Conservation (phyloP, 2,797 vertebrate species). For the Xenopus petersii region DNA sequence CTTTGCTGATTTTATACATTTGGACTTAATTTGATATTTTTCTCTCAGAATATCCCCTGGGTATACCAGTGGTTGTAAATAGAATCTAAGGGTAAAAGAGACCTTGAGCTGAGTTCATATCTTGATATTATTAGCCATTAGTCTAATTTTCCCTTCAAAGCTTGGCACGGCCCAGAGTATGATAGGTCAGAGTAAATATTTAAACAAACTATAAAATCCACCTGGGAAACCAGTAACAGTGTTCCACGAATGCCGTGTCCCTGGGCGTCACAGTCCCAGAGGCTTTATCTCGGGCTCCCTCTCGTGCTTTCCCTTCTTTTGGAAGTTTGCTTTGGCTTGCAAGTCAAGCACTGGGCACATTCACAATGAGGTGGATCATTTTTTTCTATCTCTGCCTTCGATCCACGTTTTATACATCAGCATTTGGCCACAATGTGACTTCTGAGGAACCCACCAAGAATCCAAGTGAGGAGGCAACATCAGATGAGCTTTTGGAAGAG, state of each 20-base stretch:
- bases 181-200: slow-evolving; percentile 42
- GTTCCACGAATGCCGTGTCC: slow-evolving; percentile 59
- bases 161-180: slow-evolving; percentile 6
- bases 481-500: slow-evolving; percentile 74
- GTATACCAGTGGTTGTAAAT: neutral
- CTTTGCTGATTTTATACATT: too few species aligned
- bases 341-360: neutral
- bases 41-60: neutral
- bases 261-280: slow-evolving; percentile 50
- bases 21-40: neutral
- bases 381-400: slow-evolving; percentile 67
- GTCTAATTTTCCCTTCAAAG: slow-evolving; percentile 27
- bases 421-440: slow-evolving; percentile 6
- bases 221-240: slow-evolving; percentile 61
- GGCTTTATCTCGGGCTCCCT: slow-evolving; percentile 57
- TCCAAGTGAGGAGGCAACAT: slow-evolving; percentile 39
- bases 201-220: slow-evolving; percentile 19
- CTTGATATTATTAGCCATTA: neutral
- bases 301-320: neutral
- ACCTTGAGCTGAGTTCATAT: neutral
- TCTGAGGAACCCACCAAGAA: slow-evolving; percentile 30
- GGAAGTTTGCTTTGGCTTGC: neutral
- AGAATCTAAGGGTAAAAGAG: neutral
- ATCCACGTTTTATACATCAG: slow-evolving; percentile 49
- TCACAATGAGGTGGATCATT: slow-evolving; percentile 55